Percentiles rank a stretch among this genome's conserved stretches.
phyloP scores from a whole-genome alignment of 2,888 invertebrate species.

The Cecidostiba fungosa region DNA sequence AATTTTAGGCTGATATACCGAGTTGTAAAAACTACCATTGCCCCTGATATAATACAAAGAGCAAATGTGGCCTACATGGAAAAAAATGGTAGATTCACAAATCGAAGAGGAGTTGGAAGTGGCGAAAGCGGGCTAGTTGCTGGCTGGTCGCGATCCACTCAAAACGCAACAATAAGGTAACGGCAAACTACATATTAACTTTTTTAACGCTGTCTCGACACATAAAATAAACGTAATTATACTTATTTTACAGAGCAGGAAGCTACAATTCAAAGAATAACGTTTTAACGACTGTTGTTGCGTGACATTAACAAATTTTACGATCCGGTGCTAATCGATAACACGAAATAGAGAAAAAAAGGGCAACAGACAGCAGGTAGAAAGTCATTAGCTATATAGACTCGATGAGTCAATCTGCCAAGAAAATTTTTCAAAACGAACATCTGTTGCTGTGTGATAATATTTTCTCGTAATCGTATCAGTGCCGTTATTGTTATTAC shows the following conservation, averaged over 20 bases:
- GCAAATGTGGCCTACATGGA: constrained; percentile 80
- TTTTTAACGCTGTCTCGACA: not conserved
- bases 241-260: constrained; percentile 63
- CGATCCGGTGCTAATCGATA: constrained; percentile 18
- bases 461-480: constrained; percentile 53
- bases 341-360: constrained; percentile 9
- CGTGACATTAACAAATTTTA: constrained; percentile 67
- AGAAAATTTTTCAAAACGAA: constrained; percentile 23
- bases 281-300: constrained; percentile 76
- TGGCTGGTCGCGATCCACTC: constrained; percentile 78
- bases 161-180: constrained; percentile 78
- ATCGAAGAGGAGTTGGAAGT: constrained; percentile 72
- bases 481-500: constrained; percentile 65
- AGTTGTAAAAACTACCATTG: constrained; percentile 85
- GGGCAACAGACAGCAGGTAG: not conserved
- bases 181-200: not conserved
- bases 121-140: constrained; percentile 75
- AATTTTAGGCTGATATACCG: constrained; percentile 85
- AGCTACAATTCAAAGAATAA: constrained; percentile 65
- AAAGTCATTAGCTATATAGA: constrained; percentile 21
- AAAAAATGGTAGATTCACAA: constrained; percentile 68
- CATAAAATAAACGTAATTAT: not conserved
- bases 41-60: constrained; percentile 88
- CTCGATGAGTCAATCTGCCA: constrained; percentile 4
- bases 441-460: constrained; percentile 43